These are phyloP conservation scores for Formica exsecta DNA, from an alignment of 1,140 invertebrate species.

Conservation along the genomic window DNA sequence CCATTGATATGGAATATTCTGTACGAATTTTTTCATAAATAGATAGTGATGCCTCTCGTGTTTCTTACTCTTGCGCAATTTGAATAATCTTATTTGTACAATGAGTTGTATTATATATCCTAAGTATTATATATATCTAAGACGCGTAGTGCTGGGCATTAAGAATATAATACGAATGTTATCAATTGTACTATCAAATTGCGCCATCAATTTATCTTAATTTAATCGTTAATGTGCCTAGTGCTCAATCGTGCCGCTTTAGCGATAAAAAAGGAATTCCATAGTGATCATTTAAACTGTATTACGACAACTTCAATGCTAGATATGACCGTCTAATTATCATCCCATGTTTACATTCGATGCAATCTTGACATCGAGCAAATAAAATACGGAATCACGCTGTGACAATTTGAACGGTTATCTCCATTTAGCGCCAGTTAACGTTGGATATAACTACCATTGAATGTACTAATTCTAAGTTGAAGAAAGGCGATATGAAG, in stretches of 20 bases:
- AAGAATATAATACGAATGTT: constrained; percentile 13
- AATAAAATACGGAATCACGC: constrained; percentile 34
- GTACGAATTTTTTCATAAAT: background rate
- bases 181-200: constrained; percentile 17
- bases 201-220: constrained; percentile 43
- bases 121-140: background rate
- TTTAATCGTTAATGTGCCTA: constrained; percentile 27
- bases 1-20: background rate
- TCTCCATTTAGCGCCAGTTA: constrained; percentile 37
- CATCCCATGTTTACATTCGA: constrained; percentile 48
- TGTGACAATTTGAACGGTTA: constrained; percentile 44
- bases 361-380: constrained; percentile 43
- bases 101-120: background rate
- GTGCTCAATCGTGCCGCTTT: background rate
- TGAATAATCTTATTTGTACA: background rate
- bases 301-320: background rate
- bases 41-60: background rate
- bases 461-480: background rate
- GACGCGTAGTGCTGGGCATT: background rate
- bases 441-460: constrained; percentile 1
- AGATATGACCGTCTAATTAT: constrained; percentile 43
- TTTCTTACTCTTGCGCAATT: background rate
- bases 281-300: background rate
- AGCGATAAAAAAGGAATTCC: constrained; percentile 30
- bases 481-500: background rate